phyloP scores from a whole-genome alignment of 2,113 vertebrate species.

The Cyphomyrus plagiostoma region DNA sequence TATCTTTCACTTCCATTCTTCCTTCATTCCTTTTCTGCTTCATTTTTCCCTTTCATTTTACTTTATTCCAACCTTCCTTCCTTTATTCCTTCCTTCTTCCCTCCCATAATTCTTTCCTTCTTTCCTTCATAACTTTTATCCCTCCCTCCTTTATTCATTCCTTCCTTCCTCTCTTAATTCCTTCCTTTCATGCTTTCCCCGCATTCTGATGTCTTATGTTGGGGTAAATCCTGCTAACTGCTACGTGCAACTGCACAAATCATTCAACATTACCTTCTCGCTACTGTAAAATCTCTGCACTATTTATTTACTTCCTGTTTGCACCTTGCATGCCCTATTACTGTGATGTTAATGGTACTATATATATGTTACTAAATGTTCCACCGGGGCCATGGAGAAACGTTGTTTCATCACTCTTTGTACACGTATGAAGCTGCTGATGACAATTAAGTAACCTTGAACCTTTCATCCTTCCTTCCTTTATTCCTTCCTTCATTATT shows the following conservation, averaged over 20 bases:
- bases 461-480: neutral
- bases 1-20: neutral
- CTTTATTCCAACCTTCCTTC: neutral
- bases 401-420: too few species aligned
- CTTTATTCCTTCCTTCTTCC: neutral
- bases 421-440: too few species aligned
- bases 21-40: neutral
- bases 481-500: neutral
- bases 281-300: too few species aligned
- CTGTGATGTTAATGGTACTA: too few species aligned
- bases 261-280: too few species aligned
- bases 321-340: too few species aligned
- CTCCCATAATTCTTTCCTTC: neutral
- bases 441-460: too few species aligned
- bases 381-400: too few species aligned
- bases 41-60: neutral
- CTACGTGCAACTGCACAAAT: too few species aligned
- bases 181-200: neutral
- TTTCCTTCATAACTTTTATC: neutral
- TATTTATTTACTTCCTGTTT: too few species aligned
- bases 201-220: neutral
- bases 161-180: neutral
- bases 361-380: too few species aligned
- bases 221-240: too few species aligned
- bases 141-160: neutral